Percentiles rank a stretch among this genome's conserved stretches.
Conservation (phyloP, 2,113 vertebrate genomes). For the Dromaius novaehollandiae region DNA sequence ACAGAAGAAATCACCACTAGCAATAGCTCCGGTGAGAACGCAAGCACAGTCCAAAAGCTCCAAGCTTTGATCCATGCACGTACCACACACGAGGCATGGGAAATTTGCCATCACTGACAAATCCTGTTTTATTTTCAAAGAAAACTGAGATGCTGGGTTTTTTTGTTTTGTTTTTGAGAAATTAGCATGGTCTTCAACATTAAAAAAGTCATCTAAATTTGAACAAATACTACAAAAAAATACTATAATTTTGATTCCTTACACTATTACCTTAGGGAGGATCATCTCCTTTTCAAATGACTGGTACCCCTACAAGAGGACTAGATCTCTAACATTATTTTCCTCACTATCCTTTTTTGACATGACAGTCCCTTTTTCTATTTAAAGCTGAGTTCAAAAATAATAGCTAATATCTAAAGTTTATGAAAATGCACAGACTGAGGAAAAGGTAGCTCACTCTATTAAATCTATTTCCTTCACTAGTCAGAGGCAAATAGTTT, state of each 20-base stretch:
- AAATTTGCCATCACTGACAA: neutral
- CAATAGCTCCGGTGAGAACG: neutral
- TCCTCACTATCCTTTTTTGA: neutral
- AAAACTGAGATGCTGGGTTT: neutral
- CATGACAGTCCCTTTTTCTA: neutral
- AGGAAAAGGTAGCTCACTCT: neutral
- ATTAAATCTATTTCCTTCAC: neutral
- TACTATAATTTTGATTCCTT: neutral
- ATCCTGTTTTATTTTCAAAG: neutral
- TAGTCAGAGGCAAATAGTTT: neutral
- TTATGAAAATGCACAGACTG: neutral
- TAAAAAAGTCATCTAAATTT: neutral
- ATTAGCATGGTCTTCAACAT: neutral
- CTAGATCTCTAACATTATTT: neutral
- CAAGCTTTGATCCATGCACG: accelerated
- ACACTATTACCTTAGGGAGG: neutral
- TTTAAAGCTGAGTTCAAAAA: neutral
- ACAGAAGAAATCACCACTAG: accelerated
- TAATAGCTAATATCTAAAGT: neutral
- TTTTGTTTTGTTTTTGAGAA: neutral
- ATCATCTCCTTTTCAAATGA: accelerated
- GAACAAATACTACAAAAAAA: neutral
- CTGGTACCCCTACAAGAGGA: neutral
- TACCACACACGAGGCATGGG: accelerated
- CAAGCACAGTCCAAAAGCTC: accelerated